Base-by-base conservation (phyloP, 2,888 invertebrate species). In the Nomada hirtipes region DNA sequence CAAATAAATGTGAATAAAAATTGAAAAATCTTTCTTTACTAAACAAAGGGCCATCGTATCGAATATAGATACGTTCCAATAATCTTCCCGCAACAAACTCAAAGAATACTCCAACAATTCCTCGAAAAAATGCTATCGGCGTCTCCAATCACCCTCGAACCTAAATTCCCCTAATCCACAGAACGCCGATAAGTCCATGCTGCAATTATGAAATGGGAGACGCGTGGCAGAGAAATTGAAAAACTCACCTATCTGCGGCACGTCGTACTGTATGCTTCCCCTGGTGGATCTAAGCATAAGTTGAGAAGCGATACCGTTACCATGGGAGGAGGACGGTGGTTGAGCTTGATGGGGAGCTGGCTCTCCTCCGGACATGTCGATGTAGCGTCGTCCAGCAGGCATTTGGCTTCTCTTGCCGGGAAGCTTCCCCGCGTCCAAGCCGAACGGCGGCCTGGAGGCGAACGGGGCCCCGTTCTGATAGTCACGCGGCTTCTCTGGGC, bases 201-300 rank as follows among this genome's bases (percentile, higher is more conserved):
- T 20, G n/a, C 53, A 53, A 53, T 53, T 53, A 53, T 53, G 10
- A n/a, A n/a, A 20, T 10, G 53, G 10, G 7, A 36, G 10, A 57
- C 57, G 9, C 20, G 13, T 9, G 13, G 1, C 13, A 57, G 23
- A 57, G 20, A 20, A 57, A 57, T 57, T n/a, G 47, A 4, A 0
- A 47, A 1, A 71, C 93, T 93, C 84, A 97, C 97, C 97, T 92
- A 97, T 97, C 95, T 97, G 97, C 89, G 97, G 97, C 87, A 97
- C 97, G 94, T 97, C 97, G 94, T 97, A 97, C 50, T 89, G 88
- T 82, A 91, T 80, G 83, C 86, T 91, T 47, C 90, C 90, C 63
- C 97, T 95, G 82, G 97, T 95, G 79, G 97, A 96, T 89, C 97
- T 95, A 91, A 97, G 94, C 97, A 97, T 97, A 94, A 97, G 95